Conservation (phyloP, 2,888 invertebrate genomes). For the Gerris lacustris region DNA sequence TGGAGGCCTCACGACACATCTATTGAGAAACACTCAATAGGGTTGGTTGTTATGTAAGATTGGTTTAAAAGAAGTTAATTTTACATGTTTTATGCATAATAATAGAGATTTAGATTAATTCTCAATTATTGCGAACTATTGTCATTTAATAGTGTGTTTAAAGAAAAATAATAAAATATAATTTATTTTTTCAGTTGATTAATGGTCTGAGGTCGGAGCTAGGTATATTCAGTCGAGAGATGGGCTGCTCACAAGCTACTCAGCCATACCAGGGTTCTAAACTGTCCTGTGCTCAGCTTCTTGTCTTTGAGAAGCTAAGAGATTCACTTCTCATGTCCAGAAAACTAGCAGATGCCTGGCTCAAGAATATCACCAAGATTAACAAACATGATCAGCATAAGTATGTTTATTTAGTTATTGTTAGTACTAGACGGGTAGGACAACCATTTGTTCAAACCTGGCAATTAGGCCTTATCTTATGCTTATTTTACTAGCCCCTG, state of each 20-base stretch:
- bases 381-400: conserved; percentile 34
- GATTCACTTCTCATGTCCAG: conserved; percentile 46
- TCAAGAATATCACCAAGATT: conserved; percentile 44
- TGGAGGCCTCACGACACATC: too few relatives aligned
- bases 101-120: too few relatives aligned
- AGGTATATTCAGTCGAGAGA: conserved; percentile 20
- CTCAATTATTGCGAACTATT: too few relatives aligned
- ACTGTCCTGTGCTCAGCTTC: conserved; percentile 35
- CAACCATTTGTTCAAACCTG: too few relatives aligned
- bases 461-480: too few relatives aligned
- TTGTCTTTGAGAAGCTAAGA: conserved; percentile 47
- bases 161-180: neutral
- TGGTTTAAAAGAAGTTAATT: too few relatives aligned
- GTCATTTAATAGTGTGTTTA: too few relatives aligned
- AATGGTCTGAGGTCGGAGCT: conserved; percentile 38
- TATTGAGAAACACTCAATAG: too few relatives aligned
- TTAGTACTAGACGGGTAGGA: too few relatives aligned
- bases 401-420: conserved; percentile 19
- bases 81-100: too few relatives aligned
- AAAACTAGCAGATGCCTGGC: conserved; percentile 44
- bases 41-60: too few relatives aligned
- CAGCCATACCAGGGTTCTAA: conserved; percentile 40
- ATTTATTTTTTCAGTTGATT: conserved; percentile 38
- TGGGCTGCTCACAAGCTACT: conserved; percentile 34
- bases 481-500: too few relatives aligned